Evolutionary conservation across 2,113 vertebrate species (phyloP), one percentile per base, ranked within the genome.

Genomic region (Stegastes partitus): DNA sequence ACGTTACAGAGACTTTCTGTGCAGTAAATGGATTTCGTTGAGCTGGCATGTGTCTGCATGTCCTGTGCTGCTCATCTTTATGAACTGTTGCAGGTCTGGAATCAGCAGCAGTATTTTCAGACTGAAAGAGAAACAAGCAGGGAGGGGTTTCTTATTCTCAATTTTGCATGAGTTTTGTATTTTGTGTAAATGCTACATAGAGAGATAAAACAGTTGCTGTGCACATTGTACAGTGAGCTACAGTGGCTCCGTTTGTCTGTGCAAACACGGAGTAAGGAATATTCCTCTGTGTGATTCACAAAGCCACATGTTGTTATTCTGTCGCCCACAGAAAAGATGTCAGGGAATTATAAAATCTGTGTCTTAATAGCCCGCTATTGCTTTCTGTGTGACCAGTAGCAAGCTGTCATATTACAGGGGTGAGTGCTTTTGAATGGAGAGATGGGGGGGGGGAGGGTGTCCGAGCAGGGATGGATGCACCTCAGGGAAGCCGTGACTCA

Each of bases 281-380:
- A 50, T 18, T 34, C 12, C 3, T 55, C 19, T 23, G 23, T 49
- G 63, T 59, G 70, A 55, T 49, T 61, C 65, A 71, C 28, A 59
- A 22, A 71, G 16, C n/a, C 65, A 47, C 57, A 39, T 39, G 26
- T 16, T 31, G 18, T 47, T 37, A 34, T 47, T 61, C 21, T 45
- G 44, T 45, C 53, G 21, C 76, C 81, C 47, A 66, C 70, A 56
- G 65, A 70, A 59, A 75, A 70, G 37, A 75, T 66, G 82, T 83
- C 51, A 37, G 15, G 39, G 12, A 10, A 44, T 63, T 26, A 47
- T 56, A 19, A 54, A 57, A 55, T 31, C 57, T 37, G 44, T 64
- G 65, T 64, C 75, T 18, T 25, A 18, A n/a, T 26, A n/a, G 64
- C 56, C 28, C 4, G 22, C 50, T 37, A 21, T 51, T 57, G 63